phyloP scores from a whole-genome alignment of 2,888 invertebrate species.

The Apodemia zela region DNA sequence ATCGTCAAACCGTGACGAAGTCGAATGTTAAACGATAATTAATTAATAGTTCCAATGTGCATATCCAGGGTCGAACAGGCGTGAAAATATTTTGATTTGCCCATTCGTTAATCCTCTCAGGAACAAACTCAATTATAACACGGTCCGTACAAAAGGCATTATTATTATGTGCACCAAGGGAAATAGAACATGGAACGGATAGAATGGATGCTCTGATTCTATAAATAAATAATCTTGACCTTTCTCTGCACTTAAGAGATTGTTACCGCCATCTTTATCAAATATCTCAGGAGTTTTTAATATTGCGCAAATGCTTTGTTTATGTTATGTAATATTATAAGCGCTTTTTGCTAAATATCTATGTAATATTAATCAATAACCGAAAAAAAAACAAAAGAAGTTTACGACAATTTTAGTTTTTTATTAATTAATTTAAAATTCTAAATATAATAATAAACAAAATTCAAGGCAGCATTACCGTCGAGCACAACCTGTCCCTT shows the following conservation, averaged over 20 bases:
- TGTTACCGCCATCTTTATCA: neutral
- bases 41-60: too few species aligned
- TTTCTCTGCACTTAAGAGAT: slow-evolving; percentile 11
- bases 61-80: neutral
- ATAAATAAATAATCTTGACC: slow-evolving; percentile 25
- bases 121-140: neutral
- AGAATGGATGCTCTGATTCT: slow-evolving; percentile 23
- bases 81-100: neutral
- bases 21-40: too few species aligned
- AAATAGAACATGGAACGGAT: slow-evolving; percentile 30
- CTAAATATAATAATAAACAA: too few species aligned
- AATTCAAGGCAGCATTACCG: too few species aligned
- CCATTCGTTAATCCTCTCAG: neutral
- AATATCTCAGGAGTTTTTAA: neutral
- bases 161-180: slow-evolving; percentile 27
- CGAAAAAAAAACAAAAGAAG: too few species aligned
- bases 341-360: neutral
- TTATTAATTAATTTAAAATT: too few species aligned
- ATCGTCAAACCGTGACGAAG: too few species aligned
- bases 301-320: neutral
- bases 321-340: neutral
- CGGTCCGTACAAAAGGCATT: neutral
- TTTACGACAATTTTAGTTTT: too few species aligned
- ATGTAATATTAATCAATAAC: neutral
- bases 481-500: too few species aligned